Evolutionary conservation across 1,140 invertebrate genomes (phyloP), one percentile per base, ranked within the genome.

Genomic region (Charaxes varanes): DNA sequence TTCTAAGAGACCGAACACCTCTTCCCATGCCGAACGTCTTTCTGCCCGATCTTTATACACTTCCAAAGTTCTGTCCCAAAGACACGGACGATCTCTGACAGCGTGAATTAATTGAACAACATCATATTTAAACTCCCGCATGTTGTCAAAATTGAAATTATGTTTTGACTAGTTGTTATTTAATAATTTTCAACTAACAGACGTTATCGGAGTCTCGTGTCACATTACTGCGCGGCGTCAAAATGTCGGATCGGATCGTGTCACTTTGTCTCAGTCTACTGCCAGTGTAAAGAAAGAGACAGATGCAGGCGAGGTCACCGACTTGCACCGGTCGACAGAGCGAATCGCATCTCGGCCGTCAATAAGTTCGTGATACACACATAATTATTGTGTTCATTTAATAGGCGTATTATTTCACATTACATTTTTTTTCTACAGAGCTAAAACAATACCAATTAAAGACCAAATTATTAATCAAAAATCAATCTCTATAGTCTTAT

Each of bases 31-130:
- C 0, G 32, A 31, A 23, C 64, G 42, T 28, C 74, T 61, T 42
- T 80, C 79, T 2, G 62, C 21, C 0, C 67, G 57, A 45, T 83
- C 76, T 59, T 79, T 83, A 37, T 79, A 79, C 30, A 50, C 52
- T 36, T 83, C 79, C 11, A 63, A 40, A 1, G 61, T 56, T 37
- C 69, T 80, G 54, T 83, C 64, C 79, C 79, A 83, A 5, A 83
- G 33, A 36, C 73, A 74, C 3, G 72, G 76, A 6, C 68, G 40
- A 2, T 76, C 60, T 34, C 43, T 52, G 0, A 83, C 62, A 22
- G 41, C 40, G 11, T 59, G 27, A 14, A 83, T 76, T 23, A 83
- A 47, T 30, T 62, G 37, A 6, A 69, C 36, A 6, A 79, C 62
- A 36, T 79, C 64, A 23, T 79, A 83, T 55, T 71, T 79, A 58